Base-by-base conservation (phyloP, 2,113 vertebrate genomes). In the Phocoena sinus region DNA sequence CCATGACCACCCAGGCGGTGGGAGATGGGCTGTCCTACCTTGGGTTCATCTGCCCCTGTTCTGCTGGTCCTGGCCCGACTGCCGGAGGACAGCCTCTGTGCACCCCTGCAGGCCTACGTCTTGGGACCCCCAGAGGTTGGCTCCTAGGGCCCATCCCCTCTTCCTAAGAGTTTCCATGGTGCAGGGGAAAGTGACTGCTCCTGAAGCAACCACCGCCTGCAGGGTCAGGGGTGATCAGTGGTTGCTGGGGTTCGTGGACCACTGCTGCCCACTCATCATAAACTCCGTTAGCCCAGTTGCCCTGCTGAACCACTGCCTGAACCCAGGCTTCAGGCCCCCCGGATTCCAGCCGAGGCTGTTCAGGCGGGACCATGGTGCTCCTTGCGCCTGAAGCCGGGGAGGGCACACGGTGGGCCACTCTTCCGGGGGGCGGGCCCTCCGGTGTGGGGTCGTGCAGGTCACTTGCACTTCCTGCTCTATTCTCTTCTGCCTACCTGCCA, bases 361-460 rank as follows among this genome's bases (percentile, higher is more conserved):
- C 79, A 21, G 26, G 71, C 10, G 31, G 87, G 62, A 36, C 94
- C 83, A 3, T 36, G 91, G 95, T 94, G 96, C 97, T 97, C 65
- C n/a, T 6, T 28, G 67, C 26, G n/a, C 1, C 0, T 25, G 36
- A 23, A 17, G 6, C 2, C 5, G 33, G 41, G 50, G 79, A 73
- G 38, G 76, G 17, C 20, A 1, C 76, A 13, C 28, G 1, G 33
- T 0, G 23, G 50, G 12, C 80, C 85, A 8, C 9, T 9, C 5
- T 70, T 26, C 23, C 0, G 1, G 74, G 47, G 67, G 25, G 15
- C 14, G 79, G 58, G 9, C 1, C 53, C 28, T 5, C 21, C 0
- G 0, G 2, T 4, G 38, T 23, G 4, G 31, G 26, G n/a, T 15
- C 6, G 1, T 60, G 25, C 23, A 1, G 31, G 0, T 20, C 41